Evolutionary conservation across 2,888 invertebrate species (phyloP).

Genomic region (Cephus pulcher): DNA sequence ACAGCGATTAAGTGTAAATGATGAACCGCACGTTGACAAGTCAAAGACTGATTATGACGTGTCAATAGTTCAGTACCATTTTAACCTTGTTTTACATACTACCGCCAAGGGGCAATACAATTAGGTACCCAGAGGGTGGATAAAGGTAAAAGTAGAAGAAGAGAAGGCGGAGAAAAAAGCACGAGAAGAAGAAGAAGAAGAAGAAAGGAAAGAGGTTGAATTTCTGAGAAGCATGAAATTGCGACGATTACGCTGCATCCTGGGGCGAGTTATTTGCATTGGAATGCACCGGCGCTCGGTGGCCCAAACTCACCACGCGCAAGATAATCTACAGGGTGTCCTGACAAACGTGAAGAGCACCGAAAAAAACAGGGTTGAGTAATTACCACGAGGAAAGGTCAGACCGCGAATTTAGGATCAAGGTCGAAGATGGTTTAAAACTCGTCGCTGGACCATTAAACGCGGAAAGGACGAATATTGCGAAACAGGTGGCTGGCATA

Average conservation of each 20-base stretch:
- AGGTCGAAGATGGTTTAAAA: neutral
- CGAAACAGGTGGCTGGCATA: neutral
- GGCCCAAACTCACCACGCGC: slow-evolving; percentile 56
- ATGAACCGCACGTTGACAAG: neutral
- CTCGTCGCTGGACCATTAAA: neutral
- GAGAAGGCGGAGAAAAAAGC: slow-evolving; percentile 12
- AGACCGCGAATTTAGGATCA: neutral
- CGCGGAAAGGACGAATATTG: neutral
- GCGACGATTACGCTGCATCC: slow-evolving; percentile 58
- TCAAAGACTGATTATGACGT: neutral
- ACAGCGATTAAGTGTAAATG: neutral
- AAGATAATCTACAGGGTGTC: slow-evolving; percentile 52
- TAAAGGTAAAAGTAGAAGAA: slow-evolving; percentile 20
- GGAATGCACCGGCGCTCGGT: slow-evolving; percentile 58
- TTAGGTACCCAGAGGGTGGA: neutral
- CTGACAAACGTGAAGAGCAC: slow-evolving; percentile 53
- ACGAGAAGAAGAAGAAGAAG: slow-evolving; percentile 6
- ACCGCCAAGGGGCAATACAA: neutral
- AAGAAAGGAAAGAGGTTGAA: slow-evolving; percentile 37
- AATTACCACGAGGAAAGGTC: neutral
- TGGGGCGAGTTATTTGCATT: slow-evolving; percentile 62
- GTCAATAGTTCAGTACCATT: neutral
- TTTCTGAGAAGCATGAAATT: slow-evolving; percentile 65
- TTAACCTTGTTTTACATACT: neutral
- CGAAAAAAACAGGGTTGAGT: slow-evolving; percentile 7